These are phyloP conservation scores for Amphiura filiformis DNA, from an alignment of 35 echinoderm and acorn worm genomes.

Conservation along the genomic window DNA sequence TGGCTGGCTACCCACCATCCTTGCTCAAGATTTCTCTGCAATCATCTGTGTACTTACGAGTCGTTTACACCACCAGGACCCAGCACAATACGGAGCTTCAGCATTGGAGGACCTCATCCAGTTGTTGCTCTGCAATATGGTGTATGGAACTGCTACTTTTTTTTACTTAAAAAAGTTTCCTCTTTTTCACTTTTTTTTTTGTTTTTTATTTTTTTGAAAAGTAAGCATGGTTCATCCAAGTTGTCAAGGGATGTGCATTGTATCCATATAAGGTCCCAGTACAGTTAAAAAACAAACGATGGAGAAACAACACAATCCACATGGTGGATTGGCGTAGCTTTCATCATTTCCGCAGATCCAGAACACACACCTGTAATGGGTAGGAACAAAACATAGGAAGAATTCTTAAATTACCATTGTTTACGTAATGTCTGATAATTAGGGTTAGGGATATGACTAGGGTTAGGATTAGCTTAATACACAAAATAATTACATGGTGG, in stretches of 20 bases:
- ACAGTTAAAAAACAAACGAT: not conserved
- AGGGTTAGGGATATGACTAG: no score
- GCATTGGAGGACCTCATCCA: no score
- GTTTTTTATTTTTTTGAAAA: not conserved
- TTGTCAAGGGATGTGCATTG: not conserved
- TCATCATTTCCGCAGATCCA: slow-evolving; percentile 62
- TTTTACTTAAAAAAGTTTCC: not conserved
- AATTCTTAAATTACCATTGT: not conserved
- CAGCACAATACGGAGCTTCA: not conserved
- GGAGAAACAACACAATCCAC: not conserved
- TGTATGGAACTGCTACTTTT: not conserved
- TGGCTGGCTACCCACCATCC: not conserved
- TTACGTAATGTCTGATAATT: no score
- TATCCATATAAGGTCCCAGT: not conserved
- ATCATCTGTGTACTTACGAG: not conserved
- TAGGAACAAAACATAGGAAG: not conserved
- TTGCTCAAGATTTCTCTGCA: not conserved
- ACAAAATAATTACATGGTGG: no score
- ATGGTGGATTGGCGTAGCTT: not conserved
- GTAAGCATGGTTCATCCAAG: not conserved
- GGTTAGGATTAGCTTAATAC: no score
- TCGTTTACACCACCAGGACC: not conserved
- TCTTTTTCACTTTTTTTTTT: not conserved
- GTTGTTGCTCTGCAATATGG: no score
- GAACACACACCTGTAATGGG: slow-evolving; percentile 54